Evolutionary conservation across 2,113 vertebrate species (phyloP).

Genomic region (Zosterops japonicus): DNA sequence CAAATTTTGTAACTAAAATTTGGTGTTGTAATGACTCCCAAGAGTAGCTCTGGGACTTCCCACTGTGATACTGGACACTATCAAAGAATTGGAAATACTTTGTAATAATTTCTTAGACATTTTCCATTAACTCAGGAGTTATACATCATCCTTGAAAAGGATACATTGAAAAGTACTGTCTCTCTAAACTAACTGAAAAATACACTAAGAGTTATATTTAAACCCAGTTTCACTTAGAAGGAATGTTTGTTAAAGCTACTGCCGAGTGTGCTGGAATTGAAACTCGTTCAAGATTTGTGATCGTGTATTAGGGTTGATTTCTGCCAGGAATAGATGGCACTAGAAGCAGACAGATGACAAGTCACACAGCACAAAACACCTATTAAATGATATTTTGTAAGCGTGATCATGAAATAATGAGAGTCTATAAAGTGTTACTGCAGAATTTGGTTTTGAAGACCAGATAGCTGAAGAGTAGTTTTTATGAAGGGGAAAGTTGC

Average conservation of each 20-base stretch:
- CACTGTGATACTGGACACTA: background rate
- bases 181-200: background rate
- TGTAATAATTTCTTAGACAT: background rate
- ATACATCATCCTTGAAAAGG: background rate
- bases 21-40: background rate
- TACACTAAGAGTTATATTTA: background rate
- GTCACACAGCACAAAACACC: background rate
- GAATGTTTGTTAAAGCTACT: background rate
- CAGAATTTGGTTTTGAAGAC: background rate
- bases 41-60: background rate
- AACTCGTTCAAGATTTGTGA: background rate
- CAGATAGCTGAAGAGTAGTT: background rate
- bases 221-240: background rate
- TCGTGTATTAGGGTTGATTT: background rate
- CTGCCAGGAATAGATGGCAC: conserved; percentile 13
- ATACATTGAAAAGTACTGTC: background rate
- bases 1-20: background rate
- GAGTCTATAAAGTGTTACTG: background rate
- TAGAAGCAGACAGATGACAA: conserved; percentile 18
- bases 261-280: background rate
- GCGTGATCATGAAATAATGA: background rate
- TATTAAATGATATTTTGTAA: background rate
- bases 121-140: background rate
- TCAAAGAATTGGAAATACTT: background rate
- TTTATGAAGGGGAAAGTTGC: background rate